A percentile compares a stretch with the other conserved stretches of the same genome.
Conservation (phyloP, 2,888 invertebrate species). For the Microctonus brassicae region DNA sequence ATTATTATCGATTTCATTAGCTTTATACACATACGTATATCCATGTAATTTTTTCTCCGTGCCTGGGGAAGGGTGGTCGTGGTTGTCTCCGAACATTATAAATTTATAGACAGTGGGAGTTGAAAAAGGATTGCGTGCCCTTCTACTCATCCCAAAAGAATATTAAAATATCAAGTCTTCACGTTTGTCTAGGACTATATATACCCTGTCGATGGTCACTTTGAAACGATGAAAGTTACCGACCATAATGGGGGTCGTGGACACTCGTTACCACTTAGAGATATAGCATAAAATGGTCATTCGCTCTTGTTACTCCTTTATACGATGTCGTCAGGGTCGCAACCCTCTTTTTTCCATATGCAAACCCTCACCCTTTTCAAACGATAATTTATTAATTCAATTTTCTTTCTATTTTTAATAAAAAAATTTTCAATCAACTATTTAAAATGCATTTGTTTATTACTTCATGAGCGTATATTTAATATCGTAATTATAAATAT, state of each 20-base stretch:
- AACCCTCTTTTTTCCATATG: background rate
- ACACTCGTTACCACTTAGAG: slow-evolving; percentile 1
- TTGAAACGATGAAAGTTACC: slow-evolving; percentile 15
- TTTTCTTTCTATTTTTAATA: background rate
- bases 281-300: slow-evolving; percentile 1
- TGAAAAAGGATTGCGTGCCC: slow-evolving; percentile 33
- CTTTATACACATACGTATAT: too few relatives aligned
- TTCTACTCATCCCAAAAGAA: slow-evolving; percentile 3
- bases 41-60: background rate
- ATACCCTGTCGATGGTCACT: slow-evolving; percentile 9
- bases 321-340: background rate
- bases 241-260: background rate
- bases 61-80: background rate
- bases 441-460: too few relatives aligned
- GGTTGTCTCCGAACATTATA: slow-evolving; percentile 44
- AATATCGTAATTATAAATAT: too few relatives aligned
- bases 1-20: slow-evolving; percentile 15
- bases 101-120: slow-evolving; percentile 47
- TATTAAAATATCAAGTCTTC: background rate
- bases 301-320: slow-evolving; percentile 11
- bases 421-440: background rate
- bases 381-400: background rate
- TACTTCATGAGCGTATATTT: too few relatives aligned
- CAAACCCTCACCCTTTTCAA: background rate
- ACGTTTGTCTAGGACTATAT: background rate